A percentile compares a stretch with the other conserved stretches of the same genome.
Conservation (phyloP, 1,140 invertebrate genomes). For the Adelges cooleyi region DNA sequence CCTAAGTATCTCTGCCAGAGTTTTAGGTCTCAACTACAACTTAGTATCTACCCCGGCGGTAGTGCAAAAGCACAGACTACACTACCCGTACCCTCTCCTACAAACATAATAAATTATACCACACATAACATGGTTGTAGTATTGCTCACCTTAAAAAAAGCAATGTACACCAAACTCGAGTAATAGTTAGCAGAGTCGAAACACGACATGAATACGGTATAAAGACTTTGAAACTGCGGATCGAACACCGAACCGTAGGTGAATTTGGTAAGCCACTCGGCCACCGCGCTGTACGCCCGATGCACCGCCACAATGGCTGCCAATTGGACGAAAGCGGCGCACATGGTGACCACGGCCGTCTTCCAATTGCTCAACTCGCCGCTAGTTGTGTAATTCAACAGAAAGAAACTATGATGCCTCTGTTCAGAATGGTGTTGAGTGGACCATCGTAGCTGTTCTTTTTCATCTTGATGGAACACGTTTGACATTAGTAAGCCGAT, state of each 20-base stretch:
- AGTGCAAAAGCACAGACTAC: too few relatives aligned
- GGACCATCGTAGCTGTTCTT: neutral
- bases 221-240: constrained; percentile 77
- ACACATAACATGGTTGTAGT: neutral
- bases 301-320: constrained; percentile 7
- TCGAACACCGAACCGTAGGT: neutral
- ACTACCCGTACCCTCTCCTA: too few relatives aligned
- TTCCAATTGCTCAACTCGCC: constrained; percentile 15
- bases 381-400: neutral
- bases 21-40: too few relatives aligned
- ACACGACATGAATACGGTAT: constrained; percentile 93
- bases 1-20: too few relatives aligned
- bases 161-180: constrained; percentile 90
- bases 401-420: neutral
- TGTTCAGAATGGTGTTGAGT: too few relatives aligned
- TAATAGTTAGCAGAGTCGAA: constrained; percentile 98
- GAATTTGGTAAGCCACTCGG: neutral
- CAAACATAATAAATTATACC: neutral
- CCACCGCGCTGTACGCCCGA: neutral
- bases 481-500: neutral
- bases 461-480: constrained; percentile 1
- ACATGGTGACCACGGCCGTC: neutral
- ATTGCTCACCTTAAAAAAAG: constrained; percentile 82
- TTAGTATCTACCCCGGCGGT: too few relatives aligned
- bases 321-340: neutral